Conservation (phyloP, 2,888 invertebrate genomes). For the Anthophora plumipes region DNA sequence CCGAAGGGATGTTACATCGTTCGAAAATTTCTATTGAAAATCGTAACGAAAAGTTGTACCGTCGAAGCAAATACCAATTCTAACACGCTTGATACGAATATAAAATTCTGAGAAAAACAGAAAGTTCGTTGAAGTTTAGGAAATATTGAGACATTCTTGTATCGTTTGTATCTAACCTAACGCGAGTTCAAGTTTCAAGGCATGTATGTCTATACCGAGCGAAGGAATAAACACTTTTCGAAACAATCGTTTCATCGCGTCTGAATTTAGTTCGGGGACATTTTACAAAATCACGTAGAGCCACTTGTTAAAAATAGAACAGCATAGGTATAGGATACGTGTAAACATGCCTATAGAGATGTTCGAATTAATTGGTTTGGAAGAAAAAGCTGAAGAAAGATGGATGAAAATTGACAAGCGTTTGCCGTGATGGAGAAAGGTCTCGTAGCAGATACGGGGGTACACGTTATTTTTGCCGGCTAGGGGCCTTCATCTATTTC, state of each 20-base stretch:
- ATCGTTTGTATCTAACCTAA: slow-evolving; percentile 23
- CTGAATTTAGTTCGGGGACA: slow-evolving; percentile 64
- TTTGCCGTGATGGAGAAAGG: slow-evolving; percentile 21
- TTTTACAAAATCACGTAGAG: slow-evolving; percentile 42
- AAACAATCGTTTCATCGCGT: slow-evolving; percentile 56
- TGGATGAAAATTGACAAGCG: slow-evolving; percentile 4
- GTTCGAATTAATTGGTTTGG: background rate
- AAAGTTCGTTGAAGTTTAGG: background rate
- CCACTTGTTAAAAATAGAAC: slow-evolving; percentile 1
- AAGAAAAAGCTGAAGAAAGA: background rate
- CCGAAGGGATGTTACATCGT: slow-evolving; percentile 15
- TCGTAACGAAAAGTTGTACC: no score
- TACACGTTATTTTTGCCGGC: slow-evolving; percentile 81
- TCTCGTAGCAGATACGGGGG: slow-evolving; percentile 46
- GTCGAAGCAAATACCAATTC: background rate
- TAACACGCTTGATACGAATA: no score
- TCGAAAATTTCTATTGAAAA: background rate
- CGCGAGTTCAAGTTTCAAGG: slow-evolving; percentile 63
- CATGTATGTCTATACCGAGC: slow-evolving; percentile 2
- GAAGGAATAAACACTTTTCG: slow-evolving; percentile 58
- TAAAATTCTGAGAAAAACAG: background rate
- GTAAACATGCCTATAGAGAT: background rate
- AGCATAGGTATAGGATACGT: background rate
- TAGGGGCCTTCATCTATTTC: slow-evolving; percentile 83
- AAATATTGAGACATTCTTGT: slow-evolving; percentile 5